phyloP scores from a whole-genome alignment of 2,113 vertebrate species.

The Vicugna pacos region DNA sequence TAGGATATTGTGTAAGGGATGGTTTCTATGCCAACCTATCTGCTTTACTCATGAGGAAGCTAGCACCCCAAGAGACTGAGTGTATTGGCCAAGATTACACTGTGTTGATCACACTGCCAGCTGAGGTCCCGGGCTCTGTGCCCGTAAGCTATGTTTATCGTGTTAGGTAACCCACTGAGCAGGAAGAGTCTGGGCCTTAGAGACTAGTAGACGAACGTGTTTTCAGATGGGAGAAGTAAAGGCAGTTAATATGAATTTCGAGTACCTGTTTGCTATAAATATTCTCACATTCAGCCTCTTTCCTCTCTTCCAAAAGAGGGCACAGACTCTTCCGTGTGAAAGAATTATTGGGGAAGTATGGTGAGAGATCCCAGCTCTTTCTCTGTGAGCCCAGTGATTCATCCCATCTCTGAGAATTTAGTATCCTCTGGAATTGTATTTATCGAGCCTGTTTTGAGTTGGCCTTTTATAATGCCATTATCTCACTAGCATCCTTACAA shows the following conservation, averaged over 20 bases:
- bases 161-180: not conserved
- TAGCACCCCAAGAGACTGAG: not conserved
- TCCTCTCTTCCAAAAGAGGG: not conserved
- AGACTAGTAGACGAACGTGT: not conserved
- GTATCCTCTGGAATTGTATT: not conserved
- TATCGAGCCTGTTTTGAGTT: constrained; percentile 12
- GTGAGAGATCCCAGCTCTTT: not conserved
- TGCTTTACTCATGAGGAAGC: not conserved
- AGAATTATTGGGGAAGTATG: not conserved
- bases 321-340: not conserved
- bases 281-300: not conserved
- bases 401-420: not conserved
- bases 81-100: not conserved
- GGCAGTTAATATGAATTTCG: not conserved
- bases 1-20: constrained; percentile 16
- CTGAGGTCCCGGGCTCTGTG: not conserved
- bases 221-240: not conserved
- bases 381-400: not conserved
- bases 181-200: not conserved
- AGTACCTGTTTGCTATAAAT: not conserved
- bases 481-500: not conserved
- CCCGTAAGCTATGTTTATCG: not conserved
- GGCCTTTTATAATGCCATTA: not conserved
- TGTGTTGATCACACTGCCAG: not conserved
- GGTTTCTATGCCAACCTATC: not conserved